A percentile compares a stretch with the other conserved stretches of the same genome.
Conservation (phyloP, 2,113 vertebrate species). For the Callipepla squamata region DNA sequence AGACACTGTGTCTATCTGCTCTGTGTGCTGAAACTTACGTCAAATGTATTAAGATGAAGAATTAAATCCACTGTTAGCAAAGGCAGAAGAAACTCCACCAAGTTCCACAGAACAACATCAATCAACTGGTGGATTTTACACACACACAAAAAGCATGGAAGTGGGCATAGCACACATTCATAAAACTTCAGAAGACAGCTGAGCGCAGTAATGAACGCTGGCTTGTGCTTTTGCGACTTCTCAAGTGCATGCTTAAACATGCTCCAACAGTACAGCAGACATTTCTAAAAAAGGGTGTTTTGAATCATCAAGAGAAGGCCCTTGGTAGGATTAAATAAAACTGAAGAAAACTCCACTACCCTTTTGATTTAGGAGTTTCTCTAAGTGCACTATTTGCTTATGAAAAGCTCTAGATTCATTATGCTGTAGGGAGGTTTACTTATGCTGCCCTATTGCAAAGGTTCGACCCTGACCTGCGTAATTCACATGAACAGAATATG, state of each 20-base stretch:
- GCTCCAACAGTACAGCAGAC: background rate
- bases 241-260: background rate
- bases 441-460: background rate
- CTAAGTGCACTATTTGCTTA: background rate
- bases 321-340: background rate
- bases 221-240: background rate
- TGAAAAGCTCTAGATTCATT: background rate
- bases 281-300: background rate
- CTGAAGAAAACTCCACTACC: background rate
- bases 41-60: background rate
- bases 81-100: background rate
- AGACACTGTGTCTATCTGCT: background rate
- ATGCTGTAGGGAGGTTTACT: background rate
- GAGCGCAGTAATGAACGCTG: background rate
- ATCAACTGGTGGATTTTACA: background rate
- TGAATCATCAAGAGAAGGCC: background rate
- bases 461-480: background rate
- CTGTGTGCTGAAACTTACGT: background rate
- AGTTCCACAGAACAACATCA: background rate
- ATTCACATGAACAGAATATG: background rate
- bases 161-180: background rate
- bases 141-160: background rate
- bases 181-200: background rate
- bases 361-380: background rate
- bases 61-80: background rate